phyloP scores from a whole-genome alignment of 2,888 invertebrate genomes.

The Archips xylosteana region DNA sequence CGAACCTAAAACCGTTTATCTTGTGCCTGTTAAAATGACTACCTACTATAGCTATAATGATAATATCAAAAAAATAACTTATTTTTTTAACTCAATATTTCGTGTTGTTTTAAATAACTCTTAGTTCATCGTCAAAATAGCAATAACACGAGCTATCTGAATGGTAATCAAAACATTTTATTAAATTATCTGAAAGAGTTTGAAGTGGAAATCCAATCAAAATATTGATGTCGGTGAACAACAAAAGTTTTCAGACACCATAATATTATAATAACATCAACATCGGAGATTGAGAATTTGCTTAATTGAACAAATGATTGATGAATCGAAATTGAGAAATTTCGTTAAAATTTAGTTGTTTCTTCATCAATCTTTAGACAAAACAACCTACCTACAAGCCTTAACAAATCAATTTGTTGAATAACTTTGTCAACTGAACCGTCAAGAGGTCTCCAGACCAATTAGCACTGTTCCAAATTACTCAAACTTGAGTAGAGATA shows the following conservation, averaged over 20 bases:
- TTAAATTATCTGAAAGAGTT: not conserved
- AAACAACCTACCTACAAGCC: not conserved
- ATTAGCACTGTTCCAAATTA: not conserved
- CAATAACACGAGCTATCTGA: not conserved
- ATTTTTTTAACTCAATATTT: too few relatives aligned
- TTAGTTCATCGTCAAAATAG: too few relatives aligned
- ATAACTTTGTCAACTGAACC: not conserved
- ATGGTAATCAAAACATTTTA: not conserved
- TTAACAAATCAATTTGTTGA: not conserved
- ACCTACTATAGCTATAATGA: too few relatives aligned
- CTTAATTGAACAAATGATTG: not conserved
- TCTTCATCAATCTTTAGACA: not conserved
- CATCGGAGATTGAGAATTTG: not conserved
- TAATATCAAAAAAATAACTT: too few relatives aligned
- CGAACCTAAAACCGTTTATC: too few relatives aligned
- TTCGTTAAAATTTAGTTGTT: not conserved
- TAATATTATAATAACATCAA: not conserved
- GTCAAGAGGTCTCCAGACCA: not conserved
- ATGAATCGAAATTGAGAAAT: not conserved
- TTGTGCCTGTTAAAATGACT: too few relatives aligned
- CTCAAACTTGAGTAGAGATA: not conserved
- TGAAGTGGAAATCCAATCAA: not conserved
- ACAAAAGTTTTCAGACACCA: slow-evolving; percentile 1
- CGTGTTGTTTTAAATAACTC: too few relatives aligned
- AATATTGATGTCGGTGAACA: not conserved